phyloP scores from a whole-genome alignment of 2,113 vertebrate genomes.

The Tachysurus vachellii region DNA sequence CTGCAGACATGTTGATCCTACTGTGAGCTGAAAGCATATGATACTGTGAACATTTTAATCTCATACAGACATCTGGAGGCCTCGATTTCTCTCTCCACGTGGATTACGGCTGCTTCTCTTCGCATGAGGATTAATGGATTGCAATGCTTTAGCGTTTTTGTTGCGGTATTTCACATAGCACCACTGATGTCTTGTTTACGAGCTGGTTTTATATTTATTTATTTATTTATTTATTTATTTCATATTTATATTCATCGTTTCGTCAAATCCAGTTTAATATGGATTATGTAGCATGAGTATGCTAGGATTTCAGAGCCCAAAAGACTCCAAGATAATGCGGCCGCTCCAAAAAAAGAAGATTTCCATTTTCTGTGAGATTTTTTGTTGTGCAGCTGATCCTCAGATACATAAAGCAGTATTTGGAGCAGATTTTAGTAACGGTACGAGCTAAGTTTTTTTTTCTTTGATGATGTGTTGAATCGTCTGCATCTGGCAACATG shows the following conservation, averaged over 20 bases:
- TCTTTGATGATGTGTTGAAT: neutral
- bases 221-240: constrained; percentile 10
- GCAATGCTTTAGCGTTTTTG: constrained; percentile 11
- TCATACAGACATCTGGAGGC: constrained; percentile 47
- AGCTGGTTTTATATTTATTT: constrained; percentile 6
- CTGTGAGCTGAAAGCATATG: constrained; percentile 33
- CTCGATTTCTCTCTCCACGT: constrained; percentile 29
- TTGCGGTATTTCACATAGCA: constrained; percentile 25
- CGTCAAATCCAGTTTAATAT: constrained; percentile 51
- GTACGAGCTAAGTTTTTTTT: neutral
- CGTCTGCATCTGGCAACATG: neutral
- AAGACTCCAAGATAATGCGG: constrained; percentile 29
- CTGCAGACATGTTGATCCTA: constrained; percentile 30
- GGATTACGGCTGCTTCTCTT: constrained; percentile 44
- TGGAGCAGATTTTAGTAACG: neutral
- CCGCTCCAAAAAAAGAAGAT: constrained; percentile 22
- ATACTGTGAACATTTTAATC: constrained; percentile 40
- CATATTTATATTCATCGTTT: neutral
- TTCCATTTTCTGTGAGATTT: neutral
- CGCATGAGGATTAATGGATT: constrained; percentile 34
- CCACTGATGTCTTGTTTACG: constrained; percentile 38
- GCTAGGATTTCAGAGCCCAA: constrained; percentile 40
- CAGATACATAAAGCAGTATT: constrained; percentile 4
- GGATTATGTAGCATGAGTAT: constrained; percentile 47
- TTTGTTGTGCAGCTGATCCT: neutral